Evolutionary conservation across 2,888 invertebrate species (phyloP), one percentile per base, ranked within the genome.

Genomic region (Leptogaster cylindrica): DNA sequence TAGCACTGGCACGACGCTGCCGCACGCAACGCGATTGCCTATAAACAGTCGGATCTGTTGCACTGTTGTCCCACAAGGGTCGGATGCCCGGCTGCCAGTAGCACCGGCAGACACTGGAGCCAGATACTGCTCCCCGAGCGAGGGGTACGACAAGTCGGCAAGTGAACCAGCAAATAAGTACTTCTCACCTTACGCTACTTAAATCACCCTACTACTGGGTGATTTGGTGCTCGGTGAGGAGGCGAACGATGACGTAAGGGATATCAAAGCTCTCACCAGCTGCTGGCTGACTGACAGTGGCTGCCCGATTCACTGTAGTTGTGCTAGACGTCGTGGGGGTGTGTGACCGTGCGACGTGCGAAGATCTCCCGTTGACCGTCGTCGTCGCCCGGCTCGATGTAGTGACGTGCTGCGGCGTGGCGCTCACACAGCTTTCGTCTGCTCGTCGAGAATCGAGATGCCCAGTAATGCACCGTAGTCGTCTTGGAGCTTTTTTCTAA

Each of bases 181-280:
- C 61, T 61, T 61, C 61, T 61, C 61, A 61, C 61, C 61, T 61
- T 61, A 61, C 28, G 44, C 44, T 44, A 27, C 61, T 61, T 44
- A 61, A 18, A 41, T 44, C 61, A 61, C 44, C 41, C 27, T 31
- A 61, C 44, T 44, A 18, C 44, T 41, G 12, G 27, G 28, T n/a
- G 44, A 61, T n/a, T n/a, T n/a, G n/a, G n/a, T n/a, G n/a, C n/a
- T n/a, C n/a, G n/a, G n/a, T n/a, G n/a, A 44, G 10, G 20, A 27
- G 20, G 61, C 16, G 44, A 44, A 16, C 61, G 27, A 12, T 61
- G 61, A 61, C 61, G 61, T 61, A 61, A 61, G 44, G 44, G 44
- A 44, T 61, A 44, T 61, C 44, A 61, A 44, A 61, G 61, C 61
- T 61, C 44, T 8, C 12, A 14, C 12, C 25, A n/a, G 46, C 41